phyloP scores from a whole-genome alignment of 2,113 vertebrate species.

The Gulo gulo region DNA sequence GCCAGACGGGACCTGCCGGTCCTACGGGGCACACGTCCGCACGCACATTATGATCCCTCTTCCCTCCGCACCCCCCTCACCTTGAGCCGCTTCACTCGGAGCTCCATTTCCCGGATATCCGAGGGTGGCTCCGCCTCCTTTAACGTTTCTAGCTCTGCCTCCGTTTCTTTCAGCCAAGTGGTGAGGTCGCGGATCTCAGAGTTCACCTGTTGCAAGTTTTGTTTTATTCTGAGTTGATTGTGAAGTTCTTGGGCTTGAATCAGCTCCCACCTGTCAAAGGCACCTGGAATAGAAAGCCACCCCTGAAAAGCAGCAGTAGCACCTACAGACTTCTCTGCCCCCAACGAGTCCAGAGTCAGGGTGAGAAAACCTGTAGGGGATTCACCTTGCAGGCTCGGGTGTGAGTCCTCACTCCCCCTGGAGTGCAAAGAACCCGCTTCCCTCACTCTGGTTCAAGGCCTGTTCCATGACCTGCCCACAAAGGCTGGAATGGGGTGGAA shows the following conservation, averaged over 20 bases:
- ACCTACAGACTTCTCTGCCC: neutral
- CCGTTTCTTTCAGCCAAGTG: conserved; percentile 86
- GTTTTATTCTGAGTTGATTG: conserved; percentile 79
- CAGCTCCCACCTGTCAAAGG: conserved; percentile 94
- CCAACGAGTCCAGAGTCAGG: neutral
- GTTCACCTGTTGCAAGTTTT: conserved; percentile 86
- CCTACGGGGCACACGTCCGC: fast-evolving
- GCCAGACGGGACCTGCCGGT: fast-evolving
- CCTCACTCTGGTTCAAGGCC: neutral
- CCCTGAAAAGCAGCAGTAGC: neutral
- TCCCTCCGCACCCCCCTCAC: conserved; percentile 74
- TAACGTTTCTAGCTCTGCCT: conserved; percentile 87
- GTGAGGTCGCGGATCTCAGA: conserved; percentile 86
- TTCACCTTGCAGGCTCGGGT: neutral
- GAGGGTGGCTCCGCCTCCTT: conserved; percentile 77
- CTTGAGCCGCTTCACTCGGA: conserved; percentile 86
- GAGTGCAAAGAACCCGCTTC: fast-evolving
- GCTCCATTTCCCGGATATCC: conserved; percentile 82
- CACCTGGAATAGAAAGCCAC: conserved; percentile 80
- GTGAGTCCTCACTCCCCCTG: neutral
- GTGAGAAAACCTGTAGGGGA: neutral
- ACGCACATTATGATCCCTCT: fast-evolving
- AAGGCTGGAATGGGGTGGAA: neutral
- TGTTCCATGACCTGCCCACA: neutral
- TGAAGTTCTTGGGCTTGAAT: conserved; percentile 84